phyloP scores from a whole-genome alignment of 2,888 invertebrate species.

The Pseudoips prasinana region DNA sequence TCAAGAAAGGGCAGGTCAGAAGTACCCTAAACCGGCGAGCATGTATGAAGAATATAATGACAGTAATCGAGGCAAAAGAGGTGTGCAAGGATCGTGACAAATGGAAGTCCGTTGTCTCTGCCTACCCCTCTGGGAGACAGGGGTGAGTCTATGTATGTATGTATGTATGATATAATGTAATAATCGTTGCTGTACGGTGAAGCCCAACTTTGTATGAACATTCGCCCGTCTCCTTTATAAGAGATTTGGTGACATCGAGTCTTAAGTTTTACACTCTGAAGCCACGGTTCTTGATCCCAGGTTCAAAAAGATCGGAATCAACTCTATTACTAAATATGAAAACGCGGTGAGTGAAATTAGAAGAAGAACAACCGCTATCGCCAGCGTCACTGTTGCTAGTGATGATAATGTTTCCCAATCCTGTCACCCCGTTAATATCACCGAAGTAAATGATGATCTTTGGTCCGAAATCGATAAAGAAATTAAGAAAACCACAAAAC shows the following conservation, averaged over 20 bases:
- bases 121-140: too few relatives aligned
- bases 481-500: slow-evolving; percentile 7
- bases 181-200: too few relatives aligned
- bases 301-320: slow-evolving; percentile 4
- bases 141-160: too few relatives aligned
- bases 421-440: slow-evolving; percentile 4
- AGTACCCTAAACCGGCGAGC: too few relatives aligned
- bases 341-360: slow-evolving; percentile 9
- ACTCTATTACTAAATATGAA: slow-evolving; percentile 5
- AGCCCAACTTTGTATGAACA: too few relatives aligned
- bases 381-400: slow-evolving; percentile 6
- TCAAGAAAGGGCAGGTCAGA: too few relatives aligned
- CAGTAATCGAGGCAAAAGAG: too few relatives aligned
- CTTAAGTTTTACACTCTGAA: slow-evolving; percentile 8
- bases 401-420: slow-evolving; percentile 2
- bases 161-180: too few relatives aligned
- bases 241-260: slow-evolving; percentile 11
- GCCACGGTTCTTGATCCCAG: slow-evolving; percentile 4
- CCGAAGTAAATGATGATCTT: slow-evolving; percentile 7
- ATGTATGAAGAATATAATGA: too few relatives aligned
- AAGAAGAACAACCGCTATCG: slow-evolving; percentile 7
- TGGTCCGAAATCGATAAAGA: slow-evolving; percentile 7
- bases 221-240: too few relatives aligned
- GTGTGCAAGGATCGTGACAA: too few relatives aligned
- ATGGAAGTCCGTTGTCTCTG: too few relatives aligned